Percentiles rank a stretch among this genome's conserved stretches.
phyloP scores from a whole-genome alignment of 2,113 vertebrate genomes.

The Eonycteris spelaea region DNA sequence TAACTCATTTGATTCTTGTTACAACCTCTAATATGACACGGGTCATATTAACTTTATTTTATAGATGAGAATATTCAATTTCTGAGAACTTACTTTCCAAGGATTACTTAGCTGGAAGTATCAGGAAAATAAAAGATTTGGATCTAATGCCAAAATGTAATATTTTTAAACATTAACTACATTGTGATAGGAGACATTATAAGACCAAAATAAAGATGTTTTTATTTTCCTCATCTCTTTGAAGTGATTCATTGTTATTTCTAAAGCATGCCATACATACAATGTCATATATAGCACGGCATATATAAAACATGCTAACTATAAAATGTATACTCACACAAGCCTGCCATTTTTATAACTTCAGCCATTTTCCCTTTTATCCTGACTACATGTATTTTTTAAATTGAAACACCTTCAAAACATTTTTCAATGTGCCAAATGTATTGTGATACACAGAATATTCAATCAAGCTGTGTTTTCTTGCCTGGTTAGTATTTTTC shows the following conservation, averaged over 20 bases:
- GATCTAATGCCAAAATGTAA: background rate
- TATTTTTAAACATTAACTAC: background rate
- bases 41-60: background rate
- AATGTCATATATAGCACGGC: no score
- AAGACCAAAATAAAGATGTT: background rate
- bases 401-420: conserved; percentile 29
- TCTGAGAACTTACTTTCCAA: background rate
- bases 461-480: conserved; percentile 28
- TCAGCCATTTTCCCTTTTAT: background rate
- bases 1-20: background rate
- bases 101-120: background rate
- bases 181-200: background rate
- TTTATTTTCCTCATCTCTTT: background rate
- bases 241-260: background rate
- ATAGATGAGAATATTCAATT: background rate
- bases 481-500: conserved; percentile 49
- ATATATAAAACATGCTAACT: background rate
- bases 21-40: background rate
- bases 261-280: background rate
- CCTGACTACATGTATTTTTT: background rate
- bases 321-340: background rate
- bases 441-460: conserved; percentile 38
- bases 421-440: conserved; percentile 59
- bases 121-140: background rate
- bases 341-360: background rate